Evolutionary conservation across 2,888 invertebrate genomes (phyloP), one percentile per base, ranked within the genome.

Genomic region (Keiferia lycopersicella): DNA sequence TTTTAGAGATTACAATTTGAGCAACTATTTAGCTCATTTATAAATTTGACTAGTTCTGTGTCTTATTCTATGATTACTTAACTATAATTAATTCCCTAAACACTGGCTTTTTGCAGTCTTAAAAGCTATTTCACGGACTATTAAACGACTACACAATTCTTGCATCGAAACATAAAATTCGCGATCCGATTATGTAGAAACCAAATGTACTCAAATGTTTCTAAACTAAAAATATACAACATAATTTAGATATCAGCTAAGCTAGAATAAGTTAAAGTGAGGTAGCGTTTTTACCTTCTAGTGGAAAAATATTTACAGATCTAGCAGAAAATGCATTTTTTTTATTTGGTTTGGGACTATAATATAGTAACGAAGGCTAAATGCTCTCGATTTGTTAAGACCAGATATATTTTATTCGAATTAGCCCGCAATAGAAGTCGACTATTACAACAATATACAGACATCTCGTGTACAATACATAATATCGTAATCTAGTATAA

Each of bases 201-300:
- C 39, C 22, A 62, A 62, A 63, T 39, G 61, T 61, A 57, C 56
- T 61, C 48, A 16, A 51, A 26, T 38, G 20, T 16, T 14, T 16
- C n/a, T 48, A 34, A 41, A 39, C 48, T 57, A 56, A 45, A 34
- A 63, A 57, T 63, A 61, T 18, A 65, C 63, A 30, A 58, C 26
- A 51, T 63, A 63, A 79, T 74, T 79, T 73, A 78, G 75, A 74
- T 80, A 83, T 79, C 80, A 82, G 87, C 87, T 90, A 90, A 91
- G 90, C 90, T 89, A 86, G 83, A 38, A 60, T 65, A 83, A 83
- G 84, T 86, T 87, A 87, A 88, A 87, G 89, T 91, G 91, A 91
- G 91, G 91, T 91, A 91, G 91, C 91, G 81, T 88, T 87, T 87
- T 91, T 89, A 90, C 85, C 87, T 83, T 86, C 87, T 88, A 88